phyloP scores from a whole-genome alignment of 2,888 invertebrate genomes.

The Liopterus haemorrhoidalis region DNA sequence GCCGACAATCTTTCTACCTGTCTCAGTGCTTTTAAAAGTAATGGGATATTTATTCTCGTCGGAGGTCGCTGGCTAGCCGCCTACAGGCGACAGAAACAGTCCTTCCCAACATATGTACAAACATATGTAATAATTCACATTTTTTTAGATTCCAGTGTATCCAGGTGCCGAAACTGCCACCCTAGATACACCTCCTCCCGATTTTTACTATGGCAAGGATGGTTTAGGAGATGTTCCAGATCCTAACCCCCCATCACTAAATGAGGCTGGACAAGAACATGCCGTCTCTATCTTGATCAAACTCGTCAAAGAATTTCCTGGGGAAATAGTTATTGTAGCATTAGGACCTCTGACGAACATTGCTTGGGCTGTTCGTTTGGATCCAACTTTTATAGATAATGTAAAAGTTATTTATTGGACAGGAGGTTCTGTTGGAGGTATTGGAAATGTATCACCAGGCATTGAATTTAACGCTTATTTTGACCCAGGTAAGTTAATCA shows the following conservation, averaged over 20 bases:
- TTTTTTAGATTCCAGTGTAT: conserved; percentile 50
- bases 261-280: conserved; percentile 40
- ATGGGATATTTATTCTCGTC: too few species aligned
- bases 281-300: conserved; percentile 45
- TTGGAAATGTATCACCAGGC: conserved; percentile 41
- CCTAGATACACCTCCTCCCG: conserved; percentile 32
- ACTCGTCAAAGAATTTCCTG: conserved; percentile 39
- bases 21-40: too few species aligned
- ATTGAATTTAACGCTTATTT: conserved; percentile 55
- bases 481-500: too few species aligned
- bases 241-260: conserved; percentile 36
- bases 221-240: conserved; percentile 50
- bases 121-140: too few species aligned
- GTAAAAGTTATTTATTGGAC: conserved; percentile 40
- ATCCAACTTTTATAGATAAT: conserved; percentile 37
- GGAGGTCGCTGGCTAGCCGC: too few species aligned
- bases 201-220: conserved; percentile 44
- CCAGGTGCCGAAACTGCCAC: conserved; percentile 42
- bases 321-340: conserved; percentile 40
- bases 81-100: too few species aligned
- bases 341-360: conserved; percentile 54
- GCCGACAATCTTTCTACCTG: too few species aligned
- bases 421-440: conserved; percentile 41
- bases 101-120: too few species aligned
- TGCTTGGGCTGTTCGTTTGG: conserved; percentile 48